Conservation (phyloP, 2,888 invertebrate species). For the Trichacis sp. region DNA sequence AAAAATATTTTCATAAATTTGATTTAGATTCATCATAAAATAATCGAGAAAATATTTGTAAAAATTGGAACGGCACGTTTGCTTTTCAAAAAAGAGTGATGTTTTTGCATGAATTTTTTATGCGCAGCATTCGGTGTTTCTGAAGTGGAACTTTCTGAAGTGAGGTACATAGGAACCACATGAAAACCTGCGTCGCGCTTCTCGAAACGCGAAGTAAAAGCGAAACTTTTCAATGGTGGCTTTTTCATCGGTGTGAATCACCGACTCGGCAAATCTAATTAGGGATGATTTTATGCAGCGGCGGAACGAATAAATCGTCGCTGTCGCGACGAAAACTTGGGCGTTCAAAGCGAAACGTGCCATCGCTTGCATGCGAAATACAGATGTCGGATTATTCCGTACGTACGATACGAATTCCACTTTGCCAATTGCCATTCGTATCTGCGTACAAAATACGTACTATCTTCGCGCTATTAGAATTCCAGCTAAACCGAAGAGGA, state of each 20-base stretch:
- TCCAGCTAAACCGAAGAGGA: too few relatives aligned
- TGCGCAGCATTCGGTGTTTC: background rate
- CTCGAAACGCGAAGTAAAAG: slow-evolving; percentile 24
- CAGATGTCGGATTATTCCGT: background rate
- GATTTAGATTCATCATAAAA: too few relatives aligned
- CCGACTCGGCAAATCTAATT: slow-evolving; percentile 41
- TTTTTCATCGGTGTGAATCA: slow-evolving; percentile 40
- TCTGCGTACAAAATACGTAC: too few relatives aligned
- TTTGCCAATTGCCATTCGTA: too few relatives aligned
- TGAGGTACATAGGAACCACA: background rate
- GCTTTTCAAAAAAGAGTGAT: too few relatives aligned
- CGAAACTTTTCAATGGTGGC: slow-evolving; percentile 36
- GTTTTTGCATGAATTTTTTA: too few relatives aligned
- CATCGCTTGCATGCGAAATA: slow-evolving; percentile 10
- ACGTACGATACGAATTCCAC: background rate
- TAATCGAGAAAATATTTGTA: too few relatives aligned
- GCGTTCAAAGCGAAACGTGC: slow-evolving; percentile 19
- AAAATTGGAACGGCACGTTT: too few relatives aligned
- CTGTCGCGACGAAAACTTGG: slow-evolving; percentile 20
- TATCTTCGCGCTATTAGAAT: too few relatives aligned
- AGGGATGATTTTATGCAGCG: slow-evolving; percentile 39
- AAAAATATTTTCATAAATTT: too few relatives aligned
- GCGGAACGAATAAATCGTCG: slow-evolving; percentile 38
- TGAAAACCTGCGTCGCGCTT: slow-evolving; percentile 22
- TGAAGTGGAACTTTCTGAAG: background rate